Conservation (phyloP, 2,888 invertebrate species). For the Antheraea assamensis region DNA sequence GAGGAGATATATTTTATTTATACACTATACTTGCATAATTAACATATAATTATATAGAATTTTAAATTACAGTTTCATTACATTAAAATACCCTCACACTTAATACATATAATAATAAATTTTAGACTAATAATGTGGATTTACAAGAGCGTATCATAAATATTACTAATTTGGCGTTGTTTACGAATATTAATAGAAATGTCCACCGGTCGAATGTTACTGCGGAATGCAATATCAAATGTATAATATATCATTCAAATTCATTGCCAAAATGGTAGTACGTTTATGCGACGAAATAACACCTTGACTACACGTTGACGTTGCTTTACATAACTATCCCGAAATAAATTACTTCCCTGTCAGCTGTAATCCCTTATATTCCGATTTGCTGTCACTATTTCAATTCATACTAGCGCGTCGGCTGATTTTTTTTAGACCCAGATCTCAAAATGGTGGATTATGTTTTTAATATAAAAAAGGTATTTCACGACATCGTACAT, state of each 20-base stretch:
- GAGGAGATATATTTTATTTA: slow-evolving; percentile 29
- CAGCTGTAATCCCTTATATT: too few relatives aligned
- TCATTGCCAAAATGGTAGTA: not conserved
- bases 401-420: not conserved
- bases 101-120: not conserved
- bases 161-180: not conserved
- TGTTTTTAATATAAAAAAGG: too few relatives aligned
- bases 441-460: too few relatives aligned
- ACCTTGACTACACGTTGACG: not conserved
- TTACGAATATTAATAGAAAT: not conserved
- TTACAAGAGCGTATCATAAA: not conserved
- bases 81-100: not conserved
- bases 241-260: not conserved
- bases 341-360: too few relatives aligned
- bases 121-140: not conserved
- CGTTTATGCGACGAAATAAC: not conserved
- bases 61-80: not conserved
- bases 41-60: not conserved
- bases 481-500: too few relatives aligned
- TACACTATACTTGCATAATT: slow-evolving; percentile 21
- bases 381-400: not conserved
- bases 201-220: not conserved
- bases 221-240: not conserved
- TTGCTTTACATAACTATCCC: not conserved
- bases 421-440: too few relatives aligned